Evolutionary conservation across 1,140 invertebrate genomes (phyloP), one percentile per base, ranked within the genome.

Genomic region (Zaprionus gabonicus): DNA sequence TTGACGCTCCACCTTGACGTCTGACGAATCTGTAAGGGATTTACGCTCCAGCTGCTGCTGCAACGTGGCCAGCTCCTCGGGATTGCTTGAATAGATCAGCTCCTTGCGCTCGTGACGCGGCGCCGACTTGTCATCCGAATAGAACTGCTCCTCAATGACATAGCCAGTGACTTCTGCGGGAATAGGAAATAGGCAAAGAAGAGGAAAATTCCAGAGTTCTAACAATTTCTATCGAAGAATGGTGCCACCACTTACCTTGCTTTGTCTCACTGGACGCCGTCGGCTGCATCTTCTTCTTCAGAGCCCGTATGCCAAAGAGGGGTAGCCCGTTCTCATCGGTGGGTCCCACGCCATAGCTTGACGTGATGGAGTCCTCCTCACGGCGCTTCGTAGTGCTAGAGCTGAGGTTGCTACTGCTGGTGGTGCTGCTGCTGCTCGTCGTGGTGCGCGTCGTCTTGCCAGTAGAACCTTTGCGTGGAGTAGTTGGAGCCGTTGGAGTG

Each of bases 301-400:
- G 93, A 41, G 96, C 96, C 84, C 95, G 94, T 58, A 97, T 94
- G 41, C 96, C 96, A 92, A 97, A 97, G 25, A 97, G 93, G 5
- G 96, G 96, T 64, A 94, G 93, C n/a, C 96, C 96, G 78, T 96
- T 95, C 74, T 96, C 96, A 88, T 97, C 96, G 5, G 96, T 96
- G 44, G 97, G 96, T 4, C 96, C 96, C 3, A 96, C 95, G 1
- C 97, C 96, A 91, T 97, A 97, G 87, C 96, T 96, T 1, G 96
- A 97, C 7, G 96, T 96, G 53, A 97, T 96, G 36, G 95, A 94
- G 36, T 92, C 84, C 67, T 93, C 84, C 62, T 92, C 90, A 4
- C 82, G 86, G 6, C 73, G 80, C 60, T 91, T 91, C 23, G 12
- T 62, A 12, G 59, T 46, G 57, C 57, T 76, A 17, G 84, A 88